A percentile compares a stretch with the other conserved stretches of the same genome.
Conservation (phyloP, 2,888 invertebrate genomes). For the Polydrusus pterygomalis region DNA sequence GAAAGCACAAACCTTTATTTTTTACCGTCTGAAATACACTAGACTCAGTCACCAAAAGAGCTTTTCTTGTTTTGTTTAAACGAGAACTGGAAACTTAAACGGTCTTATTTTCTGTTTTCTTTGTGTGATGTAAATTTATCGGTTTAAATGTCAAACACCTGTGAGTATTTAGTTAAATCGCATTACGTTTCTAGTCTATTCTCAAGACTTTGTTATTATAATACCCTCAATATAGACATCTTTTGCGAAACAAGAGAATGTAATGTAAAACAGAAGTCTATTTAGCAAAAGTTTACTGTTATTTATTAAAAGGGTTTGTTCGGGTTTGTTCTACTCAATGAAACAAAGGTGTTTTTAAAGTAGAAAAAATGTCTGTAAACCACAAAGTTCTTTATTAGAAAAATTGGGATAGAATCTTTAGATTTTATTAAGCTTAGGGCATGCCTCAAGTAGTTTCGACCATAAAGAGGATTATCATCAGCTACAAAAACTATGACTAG, state of each 20-base stretch:
- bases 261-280: neutral
- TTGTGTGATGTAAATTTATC: slow-evolving; percentile 45
- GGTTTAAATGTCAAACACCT: slow-evolving; percentile 48
- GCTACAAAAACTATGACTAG: too few relatives aligned
- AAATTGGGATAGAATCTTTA: too few relatives aligned
- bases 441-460: too few relatives aligned
- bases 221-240: slow-evolving; percentile 27
- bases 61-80: slow-evolving; percentile 22
- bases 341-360: neutral
- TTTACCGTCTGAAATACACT: neutral
- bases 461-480: too few relatives aligned
- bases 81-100: slow-evolving; percentile 25
- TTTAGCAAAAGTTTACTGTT: slow-evolving; percentile 1
- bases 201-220: slow-evolving; percentile 38
- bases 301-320: neutral
- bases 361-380: neutral
- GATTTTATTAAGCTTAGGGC: too few relatives aligned
- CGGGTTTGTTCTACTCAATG: too few relatives aligned
- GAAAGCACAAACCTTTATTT: slow-evolving; percentile 3
- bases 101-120: slow-evolving; percentile 32
- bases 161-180: slow-evolving; percentile 46
- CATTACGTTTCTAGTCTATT: slow-evolving; percentile 35
- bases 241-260: slow-evolving; percentile 5
- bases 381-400: too few relatives aligned
- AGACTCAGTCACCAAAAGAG: neutral